Percentiles rank a stretch among this genome's conserved stretches.
phyloP scores from a whole-genome alignment of 2,113 vertebrate genomes.

The Henicopernis longicauda region DNA sequence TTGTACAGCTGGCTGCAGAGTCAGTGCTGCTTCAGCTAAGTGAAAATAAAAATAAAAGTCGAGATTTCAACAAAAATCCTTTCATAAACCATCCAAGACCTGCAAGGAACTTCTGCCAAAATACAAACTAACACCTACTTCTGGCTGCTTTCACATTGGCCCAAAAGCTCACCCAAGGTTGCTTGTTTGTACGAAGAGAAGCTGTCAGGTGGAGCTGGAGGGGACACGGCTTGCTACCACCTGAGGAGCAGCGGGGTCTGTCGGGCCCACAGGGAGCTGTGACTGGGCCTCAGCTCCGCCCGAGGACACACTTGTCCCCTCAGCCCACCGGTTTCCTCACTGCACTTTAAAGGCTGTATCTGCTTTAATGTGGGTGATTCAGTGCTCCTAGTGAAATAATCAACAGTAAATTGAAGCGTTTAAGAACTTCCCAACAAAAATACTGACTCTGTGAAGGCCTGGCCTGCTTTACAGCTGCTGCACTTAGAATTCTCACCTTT shows the following conservation, averaged over 20 bases:
- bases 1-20: neutral
- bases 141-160: rapidly evolving
- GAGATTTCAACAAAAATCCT: neutral
- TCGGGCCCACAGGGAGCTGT: rapidly evolving
- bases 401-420: neutral
- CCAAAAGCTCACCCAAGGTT: neutral
- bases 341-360: rapidly evolving
- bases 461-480: neutral
- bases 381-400: neutral
- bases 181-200: rapidly evolving
- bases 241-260: neutral
- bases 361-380: rapidly evolving
- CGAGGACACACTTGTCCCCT: rapidly evolving
- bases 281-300: too few species aligned
- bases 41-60: neutral
- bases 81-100: neutral
- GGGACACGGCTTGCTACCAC: too few species aligned
- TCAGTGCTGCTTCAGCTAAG: neutral
- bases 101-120: neutral
- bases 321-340: rapidly evolving
- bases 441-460: neutral
- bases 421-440: neutral
- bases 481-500: neutral
- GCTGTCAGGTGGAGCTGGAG: neutral
- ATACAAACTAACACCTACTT: too few species aligned